Evolutionary conservation across 2,888 invertebrate species (phyloP).

Genomic region (Drosophila quinaria): DNA sequence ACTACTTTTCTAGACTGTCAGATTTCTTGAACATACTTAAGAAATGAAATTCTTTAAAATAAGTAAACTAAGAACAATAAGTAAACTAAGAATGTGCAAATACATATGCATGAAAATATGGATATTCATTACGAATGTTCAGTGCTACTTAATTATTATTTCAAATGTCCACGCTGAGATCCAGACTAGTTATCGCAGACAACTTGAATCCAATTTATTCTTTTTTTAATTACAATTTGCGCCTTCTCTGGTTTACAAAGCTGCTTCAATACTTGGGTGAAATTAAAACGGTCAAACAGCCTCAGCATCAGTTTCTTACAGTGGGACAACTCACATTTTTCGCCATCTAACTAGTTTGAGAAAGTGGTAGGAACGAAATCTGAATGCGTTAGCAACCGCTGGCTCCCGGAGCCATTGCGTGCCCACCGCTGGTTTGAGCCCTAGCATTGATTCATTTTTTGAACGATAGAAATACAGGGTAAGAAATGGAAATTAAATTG

Average conservation of each 20-base stretch:
- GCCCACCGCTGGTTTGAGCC: too few species aligned
- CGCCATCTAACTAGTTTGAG: neutral
- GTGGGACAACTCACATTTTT: neutral
- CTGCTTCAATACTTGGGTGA: neutral
- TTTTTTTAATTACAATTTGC: slow-evolving; percentile 14
- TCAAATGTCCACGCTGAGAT: neutral
- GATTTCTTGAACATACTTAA: too few species aligned
- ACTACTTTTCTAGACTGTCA: too few species aligned
- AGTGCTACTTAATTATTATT: neutral
- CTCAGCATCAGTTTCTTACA: neutral
- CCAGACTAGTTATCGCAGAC: neutral
- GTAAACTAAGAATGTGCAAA: too few species aligned
- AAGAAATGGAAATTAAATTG: too few species aligned
- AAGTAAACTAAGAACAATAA: too few species aligned
- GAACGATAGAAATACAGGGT: too few species aligned
- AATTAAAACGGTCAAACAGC: slow-evolving; percentile 5
- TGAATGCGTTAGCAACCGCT: too few species aligned
- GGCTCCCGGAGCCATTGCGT: too few species aligned
- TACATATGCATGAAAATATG: neutral
- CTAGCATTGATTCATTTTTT: too few species aligned
- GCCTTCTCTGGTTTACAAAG: slow-evolving; percentile 1
- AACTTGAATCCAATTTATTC: neutral
- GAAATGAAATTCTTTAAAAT: too few species aligned
- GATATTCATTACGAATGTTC: neutral
- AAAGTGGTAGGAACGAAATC: too few species aligned